Evolutionary conservation across 2,113 vertebrate genomes (phyloP).

Genomic region (Coptodon bakossiorum): DNA sequence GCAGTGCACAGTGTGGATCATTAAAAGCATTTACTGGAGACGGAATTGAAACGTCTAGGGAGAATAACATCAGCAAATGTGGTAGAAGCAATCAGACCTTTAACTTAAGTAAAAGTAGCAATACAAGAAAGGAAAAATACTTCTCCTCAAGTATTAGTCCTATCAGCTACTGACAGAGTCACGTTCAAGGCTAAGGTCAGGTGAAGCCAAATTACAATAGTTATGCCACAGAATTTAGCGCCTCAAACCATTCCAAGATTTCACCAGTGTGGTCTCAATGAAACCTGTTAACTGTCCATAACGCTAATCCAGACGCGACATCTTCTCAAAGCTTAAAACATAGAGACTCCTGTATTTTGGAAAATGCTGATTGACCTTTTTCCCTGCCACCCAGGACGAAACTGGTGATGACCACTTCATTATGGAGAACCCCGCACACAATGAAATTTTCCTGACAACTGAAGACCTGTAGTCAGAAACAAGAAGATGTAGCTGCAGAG

Average conservation of each 20-base stretch:
- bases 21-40: not conserved
- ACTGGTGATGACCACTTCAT: constrained; percentile 20
- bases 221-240: not conserved
- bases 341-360: not conserved
- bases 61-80: not conserved
- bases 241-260: not conserved
- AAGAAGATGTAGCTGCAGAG: not conserved
- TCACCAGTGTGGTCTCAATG: not conserved
- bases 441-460: constrained; percentile 37
- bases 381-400: not conserved
- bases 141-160: not conserved
- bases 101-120: not conserved
- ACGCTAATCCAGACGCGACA: not conserved
- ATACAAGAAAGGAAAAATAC: not conserved
- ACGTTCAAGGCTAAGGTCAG: not conserved
- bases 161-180: not conserved
- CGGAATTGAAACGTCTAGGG: not conserved
- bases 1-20: not conserved
- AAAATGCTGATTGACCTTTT: not conserved
- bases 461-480: constrained; percentile 53
- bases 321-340: not conserved
- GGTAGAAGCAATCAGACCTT: not conserved
- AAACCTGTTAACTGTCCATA: not conserved
- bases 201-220: not conserved
- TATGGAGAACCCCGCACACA: constrained; percentile 25